Base-by-base conservation (phyloP, 2,888 invertebrate species). In the Liopterus haemorrhoidalis region DNA sequence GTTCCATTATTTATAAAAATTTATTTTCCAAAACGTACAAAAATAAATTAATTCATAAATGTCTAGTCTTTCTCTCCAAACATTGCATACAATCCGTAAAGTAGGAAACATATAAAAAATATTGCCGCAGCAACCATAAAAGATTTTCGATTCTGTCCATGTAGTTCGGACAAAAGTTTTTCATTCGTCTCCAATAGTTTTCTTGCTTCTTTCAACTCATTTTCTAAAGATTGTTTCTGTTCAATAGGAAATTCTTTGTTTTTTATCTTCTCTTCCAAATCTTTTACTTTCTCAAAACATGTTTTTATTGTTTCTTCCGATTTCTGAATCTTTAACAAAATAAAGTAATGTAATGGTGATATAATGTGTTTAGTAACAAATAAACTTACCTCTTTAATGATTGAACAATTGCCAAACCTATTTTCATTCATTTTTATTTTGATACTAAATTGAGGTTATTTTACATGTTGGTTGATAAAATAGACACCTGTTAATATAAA, bases 161-260 rank as follows among this genome's bases (percentile, higher is more conserved):
- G 57, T 37, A 68, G 52, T 43, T 58, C 59, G 14, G 59, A 57
- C 31, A 68, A 52, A 32, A 62, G 62, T 20, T 59, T 52, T 47
- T 65, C 59, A 38, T 66, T 63, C 8, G 60, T 59, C 14, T 50
- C 49, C 20, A 68, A 51, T 30, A 65, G 51, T 54, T 66, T 66
- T 37, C 59, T 53, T 5, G 64, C 58, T 58, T 68, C 66, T 5
- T 48, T 36, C 30, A 68, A 44, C 51, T 68, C 68, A 28, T 46
- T 53, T 50, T 56, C 52, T 18, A 66, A 49, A 5, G 50, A 45
- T 30, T 59, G 56, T 50, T 60, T 57, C 36, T 57, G 56, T 19
- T 52, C 52, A 32, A 50, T 50, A 9, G 61, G 54, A 16, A 64
- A 41, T 16, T 50, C 46, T 33, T 56, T 54, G 14, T 45, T 50